Base-by-base conservation (phyloP, 2,797 vertebrate species). In the Rhodeus uyekii region DNA sequence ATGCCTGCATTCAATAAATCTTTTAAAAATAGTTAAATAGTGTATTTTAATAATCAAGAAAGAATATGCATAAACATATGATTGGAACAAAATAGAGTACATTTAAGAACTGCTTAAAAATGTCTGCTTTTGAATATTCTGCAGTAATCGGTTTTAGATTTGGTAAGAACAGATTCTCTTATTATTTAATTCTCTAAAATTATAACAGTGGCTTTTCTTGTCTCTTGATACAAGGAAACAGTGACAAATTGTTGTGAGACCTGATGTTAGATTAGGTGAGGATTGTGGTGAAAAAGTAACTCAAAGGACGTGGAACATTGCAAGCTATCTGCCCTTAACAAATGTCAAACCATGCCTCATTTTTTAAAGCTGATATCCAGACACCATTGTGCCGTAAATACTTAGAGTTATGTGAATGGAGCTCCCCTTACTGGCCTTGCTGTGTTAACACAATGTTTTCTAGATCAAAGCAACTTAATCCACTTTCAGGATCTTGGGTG, bases 391-490 rank as follows among this genome's bases (percentile, higher is more conserved):
- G 14, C 19, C 34, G 3, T 65, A 24, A 29, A 34, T 65, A 58
- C 13, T 42, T 18, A 27, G 64, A 69, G 61, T 42, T 69, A 81
- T 87, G 74, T 86, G 84, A 18, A 74, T 83, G 73, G 86, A 87
- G 85, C 87, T 81, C 80, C 87, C 82, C 87, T 84, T 85, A 72
- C 84, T 86, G 86, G 84, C n/a, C 65, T 71, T 58, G 38, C 38
- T 22, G 1, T 36, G 72, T 78, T 69, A 85, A 78, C 58, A 86
- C 87, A 87, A 87, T 79, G 44, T 27, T 76, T 39, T 69, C 64
- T 34, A 14, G 68, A 72, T 78, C 38, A 82, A 71, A 16, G n/a
- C 22, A 32, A 46, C 12, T 39, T 84, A 6, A 69, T 36, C 8
- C 9, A 12, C 2, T 9, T 79, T 34, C 9, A 4, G n/a, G 69